Evolutionary conservation across 23 tunicate species (phyloP).

Genomic region (Botrylloides violaceus): DNA sequence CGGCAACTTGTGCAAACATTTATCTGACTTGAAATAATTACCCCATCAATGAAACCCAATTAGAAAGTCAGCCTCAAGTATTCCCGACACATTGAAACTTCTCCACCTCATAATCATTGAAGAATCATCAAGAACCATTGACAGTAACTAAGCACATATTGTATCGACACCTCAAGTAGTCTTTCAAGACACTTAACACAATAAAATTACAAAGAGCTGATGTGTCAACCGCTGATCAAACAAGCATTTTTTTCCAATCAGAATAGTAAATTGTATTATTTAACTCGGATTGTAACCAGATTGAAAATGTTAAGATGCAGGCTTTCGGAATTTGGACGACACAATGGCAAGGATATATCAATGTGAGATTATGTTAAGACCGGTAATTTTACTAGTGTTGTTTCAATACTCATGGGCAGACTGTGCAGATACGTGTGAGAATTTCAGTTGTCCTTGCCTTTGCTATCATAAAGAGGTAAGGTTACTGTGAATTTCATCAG

Average conservation of each 20-base stretch:
- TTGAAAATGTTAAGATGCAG: no score
- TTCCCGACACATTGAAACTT: not conserved
- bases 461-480: conserved; percentile 68
- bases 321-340: no score
- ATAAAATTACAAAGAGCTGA: conserved; percentile 5
- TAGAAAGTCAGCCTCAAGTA: not conserved
- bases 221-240: conserved; percentile 10
- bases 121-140: not conserved
- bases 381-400: not conserved
- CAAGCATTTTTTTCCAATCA: not conserved
- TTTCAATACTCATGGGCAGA: conserved; percentile 13
- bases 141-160: not conserved
- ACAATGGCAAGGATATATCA: not conserved
- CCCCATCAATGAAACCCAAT: not conserved
- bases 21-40: not conserved
- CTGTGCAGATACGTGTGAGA: conserved; percentile 67
- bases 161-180: conserved; percentile 1
- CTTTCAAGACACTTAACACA: conserved; percentile 1
- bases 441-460: conserved; percentile 67
- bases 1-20: not conserved
- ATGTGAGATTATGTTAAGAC: not conserved
- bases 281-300: no score
- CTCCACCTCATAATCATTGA: not conserved
- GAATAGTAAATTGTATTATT: no score
- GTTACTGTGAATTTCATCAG: no score